These are phyloP conservation scores for Agapetus fuscipes DNA, from an alignment of 2,888 invertebrate genomes.

Conservation along the genomic window DNA sequence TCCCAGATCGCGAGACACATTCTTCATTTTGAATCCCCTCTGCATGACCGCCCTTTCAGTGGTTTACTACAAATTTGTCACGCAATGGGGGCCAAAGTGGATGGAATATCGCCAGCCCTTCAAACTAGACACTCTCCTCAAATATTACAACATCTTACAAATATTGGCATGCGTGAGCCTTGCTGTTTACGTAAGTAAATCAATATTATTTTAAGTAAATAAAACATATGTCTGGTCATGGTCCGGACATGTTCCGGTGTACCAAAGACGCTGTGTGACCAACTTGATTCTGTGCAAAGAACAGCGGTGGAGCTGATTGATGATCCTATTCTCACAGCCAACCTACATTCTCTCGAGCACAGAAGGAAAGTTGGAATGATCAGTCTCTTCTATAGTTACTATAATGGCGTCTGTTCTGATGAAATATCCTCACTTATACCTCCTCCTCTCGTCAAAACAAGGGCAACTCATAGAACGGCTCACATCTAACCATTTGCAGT, in stretches of 20 bases:
- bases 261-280: no score
- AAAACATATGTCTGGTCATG: not conserved
- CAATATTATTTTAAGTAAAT: not conserved
- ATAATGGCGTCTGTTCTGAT: no score
- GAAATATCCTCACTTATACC: no score
- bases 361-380: no score
- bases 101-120: conserved; percentile 56
- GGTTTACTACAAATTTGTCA: conserved; percentile 46
- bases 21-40: conserved; percentile 39
- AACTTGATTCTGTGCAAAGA: no score
- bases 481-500: no score
- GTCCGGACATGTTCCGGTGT: conserved; percentile 57
- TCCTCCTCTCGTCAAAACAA: no score
- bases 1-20: conserved; percentile 46
- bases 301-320: no score
- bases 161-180: conserved; percentile 40
- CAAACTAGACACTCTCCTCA: conserved; percentile 48
- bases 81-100: conserved; percentile 50
- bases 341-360: no score
- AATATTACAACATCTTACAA: conserved; percentile 57
- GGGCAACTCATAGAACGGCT: no score
- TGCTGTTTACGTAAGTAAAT: conserved; percentile 38
- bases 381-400: no score
- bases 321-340: no score
- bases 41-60: conserved; percentile 38